Evolutionary conservation across 1,140 invertebrate species (phyloP), one percentile per base, ranked within the genome.

Genomic region (Neotoxoptera formosana): DNA sequence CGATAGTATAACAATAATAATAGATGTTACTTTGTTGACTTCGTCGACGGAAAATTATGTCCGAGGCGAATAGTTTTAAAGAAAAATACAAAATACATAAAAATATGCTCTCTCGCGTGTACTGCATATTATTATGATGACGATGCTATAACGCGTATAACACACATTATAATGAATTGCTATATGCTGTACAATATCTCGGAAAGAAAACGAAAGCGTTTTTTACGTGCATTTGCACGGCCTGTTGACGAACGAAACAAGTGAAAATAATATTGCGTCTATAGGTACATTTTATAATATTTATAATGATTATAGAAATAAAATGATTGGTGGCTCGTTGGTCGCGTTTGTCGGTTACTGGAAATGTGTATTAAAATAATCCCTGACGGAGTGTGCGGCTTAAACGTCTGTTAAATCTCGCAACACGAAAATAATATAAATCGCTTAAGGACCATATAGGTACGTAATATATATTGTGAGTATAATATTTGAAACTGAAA

Each of bases 211-310:
- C n/a, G 30, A n/a, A 76, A 76, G n/a, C 4, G 60, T 76, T 76
- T 17, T 17, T 30, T 20, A 76, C 30, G 60, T 76, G 60, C 4
- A 76, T 76, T 67, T n/a, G 17, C 14, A 76, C 60, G 60, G 60
- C 14, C 30, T n/a, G 60, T 76, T 76, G 14, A 45, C 45, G 21
- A 84, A 67, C 60, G 60, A n/a, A 60, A 9, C 25, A 76, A 91
- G 30, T 76, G 41, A 91, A 45, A 91, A 91, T 76, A 76, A 45
- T n/a, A 60, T n/a, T 76, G 60, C 14, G n/a, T 76, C 60, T 91
- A n/a, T n/a, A 83, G 23, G 25, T 25, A n/a, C 25, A 91, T 20
- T 7, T 2, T 7, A 91, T 76, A 76, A 76, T 76, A 76, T 41
- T 41, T 2, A 41, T 41, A 41, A 91, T 76, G n/a, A 76, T 76